phyloP scores from a whole-genome alignment of 37 sponge, comb jelly and placozoan species.

The Beroe forskalii region DNA sequence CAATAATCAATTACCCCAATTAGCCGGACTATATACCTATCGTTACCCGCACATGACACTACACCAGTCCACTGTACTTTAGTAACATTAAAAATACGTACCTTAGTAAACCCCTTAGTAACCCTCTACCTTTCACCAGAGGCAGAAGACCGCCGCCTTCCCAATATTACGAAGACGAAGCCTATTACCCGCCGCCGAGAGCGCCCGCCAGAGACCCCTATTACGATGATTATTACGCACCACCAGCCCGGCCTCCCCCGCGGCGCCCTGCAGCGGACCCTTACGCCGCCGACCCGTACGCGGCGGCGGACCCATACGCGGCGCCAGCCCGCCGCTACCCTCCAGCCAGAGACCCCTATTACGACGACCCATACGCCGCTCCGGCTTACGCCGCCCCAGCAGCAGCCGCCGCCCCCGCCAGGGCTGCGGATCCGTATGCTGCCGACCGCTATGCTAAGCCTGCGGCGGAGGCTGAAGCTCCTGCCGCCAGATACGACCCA shows the following conservation, averaged over 20 bases:
- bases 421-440: constrained; percentile 24
- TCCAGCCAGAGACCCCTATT: constrained; percentile 56
- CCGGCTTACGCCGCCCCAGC: background rate
- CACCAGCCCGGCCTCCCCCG: constrained; percentile 21
- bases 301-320: constrained; percentile 49
- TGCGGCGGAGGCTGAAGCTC: background rate
- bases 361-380: constrained; percentile 13
- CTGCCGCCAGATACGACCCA: background rate
- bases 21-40: too few species aligned
- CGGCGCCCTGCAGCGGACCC: background rate
- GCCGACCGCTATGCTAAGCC: constrained; percentile 45
- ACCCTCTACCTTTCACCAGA: too few species aligned
- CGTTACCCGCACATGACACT: too few species aligned
- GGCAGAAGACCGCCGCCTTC: too few species aligned
- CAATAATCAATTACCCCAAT: too few species aligned
- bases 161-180: constrained; percentile 60
- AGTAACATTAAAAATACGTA: too few species aligned
- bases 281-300: constrained; percentile 54
- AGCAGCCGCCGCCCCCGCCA: background rate
- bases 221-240: constrained; percentile 49
- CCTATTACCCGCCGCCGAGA: constrained; percentile 14
- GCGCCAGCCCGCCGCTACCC: constrained; percentile 23
- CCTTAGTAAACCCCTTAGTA: too few species aligned
- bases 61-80: too few species aligned
- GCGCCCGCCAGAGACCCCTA: constrained; percentile 23